Base-by-base conservation (phyloP, 2,113 vertebrate genomes). In the Nibea coibor region DNA sequence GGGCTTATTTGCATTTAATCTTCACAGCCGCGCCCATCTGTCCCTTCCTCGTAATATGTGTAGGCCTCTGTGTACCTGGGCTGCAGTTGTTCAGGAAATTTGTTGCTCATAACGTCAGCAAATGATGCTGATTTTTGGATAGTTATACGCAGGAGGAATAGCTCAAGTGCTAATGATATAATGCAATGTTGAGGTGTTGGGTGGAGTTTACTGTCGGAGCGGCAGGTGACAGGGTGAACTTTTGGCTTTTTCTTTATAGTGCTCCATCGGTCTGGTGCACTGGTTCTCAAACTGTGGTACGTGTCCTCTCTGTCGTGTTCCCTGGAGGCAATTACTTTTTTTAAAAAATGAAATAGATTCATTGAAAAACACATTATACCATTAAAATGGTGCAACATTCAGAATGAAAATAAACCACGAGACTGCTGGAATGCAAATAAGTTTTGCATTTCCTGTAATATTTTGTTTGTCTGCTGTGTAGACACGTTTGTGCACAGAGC, bases 171-270 rank as follows among this genome's bases (percentile, higher is more conserved):
- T 4, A 57, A 17, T 47, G 6, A 62, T 28, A 26, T 2, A 26
- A 26, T 17, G 35, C 2, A 56, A 20, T 45, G 39, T 5, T 28
- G 15, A 28, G 15, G n/a, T 68, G 22, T 24, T 19, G 28, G 9
- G 22, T 48, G 14, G 53, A 70, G 58, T 76, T 19, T 39, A 39
- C 43, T 50, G 42, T 65, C 9, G 10, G 10, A 61, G 47, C 81
- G 24, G 16, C 14, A n/a, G 58, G 20, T 22, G 28, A 79, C 20
- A 31, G 24, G 4, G 8, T 81, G 80, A 57, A 70, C 75, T 84
- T 39, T 53, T 67, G 75, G 63, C 56, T 72, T 47, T 12, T 10
- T 57, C 75, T 75, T 82, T 24, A 71, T 64, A 26, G 57, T 26
- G 28, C 64, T 70, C 19, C 10, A 31, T 26, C 59, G 28, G 16